A percentile compares a stretch with the other conserved stretches of the same genome.
Evolutionary conservation across 2,888 invertebrate genomes (phyloP).

Genomic region (Onchidella celtica): DNA sequence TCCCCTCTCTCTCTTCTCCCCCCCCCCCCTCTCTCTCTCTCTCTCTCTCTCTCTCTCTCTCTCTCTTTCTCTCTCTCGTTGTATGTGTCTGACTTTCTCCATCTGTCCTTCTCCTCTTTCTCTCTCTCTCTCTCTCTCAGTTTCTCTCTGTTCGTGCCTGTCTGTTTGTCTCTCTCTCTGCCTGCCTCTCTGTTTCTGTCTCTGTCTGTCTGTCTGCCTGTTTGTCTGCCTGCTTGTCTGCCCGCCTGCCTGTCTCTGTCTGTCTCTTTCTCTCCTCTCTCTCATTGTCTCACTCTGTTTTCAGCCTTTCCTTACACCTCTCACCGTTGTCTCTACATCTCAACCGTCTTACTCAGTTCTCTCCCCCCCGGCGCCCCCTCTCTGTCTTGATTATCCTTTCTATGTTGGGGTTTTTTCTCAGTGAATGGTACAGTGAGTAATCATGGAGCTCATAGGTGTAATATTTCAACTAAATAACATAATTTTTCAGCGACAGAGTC

Average conservation of each 20-base stretch:
- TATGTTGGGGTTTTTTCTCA: too few species aligned
- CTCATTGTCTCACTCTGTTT: neutral
- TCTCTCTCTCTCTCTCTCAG: too few species aligned
- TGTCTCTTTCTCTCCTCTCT: slow-evolving; percentile 30
- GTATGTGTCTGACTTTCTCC: slow-evolving; percentile 21
- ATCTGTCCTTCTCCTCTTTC: slow-evolving; percentile 24
- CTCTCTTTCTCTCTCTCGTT: slow-evolving; percentile 16
- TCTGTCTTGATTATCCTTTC: neutral
- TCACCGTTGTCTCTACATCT: slow-evolving; percentile 41
- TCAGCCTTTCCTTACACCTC: slow-evolving; percentile 20
- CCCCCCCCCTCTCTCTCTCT: slow-evolving; percentile 6
- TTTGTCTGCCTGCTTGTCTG: too few species aligned
- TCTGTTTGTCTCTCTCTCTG: too few species aligned
- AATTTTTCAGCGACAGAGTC: too few species aligned
- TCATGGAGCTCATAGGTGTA: too few species aligned
- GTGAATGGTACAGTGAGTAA: too few species aligned
- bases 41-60: slow-evolving; percentile 24
- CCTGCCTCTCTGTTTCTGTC: too few species aligned
- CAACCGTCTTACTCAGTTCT: slow-evolving; percentile 24
- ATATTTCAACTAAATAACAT: too few species aligned
- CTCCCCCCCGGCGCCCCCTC: neutral
- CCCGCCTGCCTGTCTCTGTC: too few species aligned
- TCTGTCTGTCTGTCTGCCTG: too few species aligned
- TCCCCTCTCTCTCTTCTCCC: neutral
- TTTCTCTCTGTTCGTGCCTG: too few species aligned